These are phyloP conservation scores for Paramormyrops hopkinsi DNA, from an alignment of 2,797 vertebrate species.

Conservation along the genomic window DNA sequence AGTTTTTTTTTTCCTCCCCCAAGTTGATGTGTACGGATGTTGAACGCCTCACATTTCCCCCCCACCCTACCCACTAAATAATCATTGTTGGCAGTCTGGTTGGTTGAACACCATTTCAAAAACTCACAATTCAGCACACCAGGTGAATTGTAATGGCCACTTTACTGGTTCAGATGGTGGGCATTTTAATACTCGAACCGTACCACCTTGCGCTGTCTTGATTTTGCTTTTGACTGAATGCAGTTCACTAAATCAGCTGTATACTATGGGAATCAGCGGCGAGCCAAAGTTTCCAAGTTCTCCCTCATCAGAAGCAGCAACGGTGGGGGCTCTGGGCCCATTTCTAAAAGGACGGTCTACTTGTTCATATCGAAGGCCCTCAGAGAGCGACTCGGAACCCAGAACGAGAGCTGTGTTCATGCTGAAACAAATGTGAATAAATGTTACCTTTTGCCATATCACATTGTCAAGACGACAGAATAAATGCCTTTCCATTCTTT, in stretches of 20 bases:
- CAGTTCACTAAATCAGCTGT: not conserved
- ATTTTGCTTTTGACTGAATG: not conserved
- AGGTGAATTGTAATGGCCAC: not conserved
- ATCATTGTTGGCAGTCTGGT: not conserved
- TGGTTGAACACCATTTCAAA: not conserved
- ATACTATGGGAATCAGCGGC: not conserved
- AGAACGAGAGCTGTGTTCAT: not conserved
- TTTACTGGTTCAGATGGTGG: not conserved
- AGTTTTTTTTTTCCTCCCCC: not conserved
- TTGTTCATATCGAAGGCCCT: not conserved
- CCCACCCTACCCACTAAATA: not conserved
- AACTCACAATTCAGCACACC: not conserved
- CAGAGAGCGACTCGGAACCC: not conserved
- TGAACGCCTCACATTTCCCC: not conserved
- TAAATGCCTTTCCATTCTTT: slow-evolving; percentile 11
- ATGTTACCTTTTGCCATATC: slow-evolving; percentile 2
- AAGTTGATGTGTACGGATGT: not conserved
- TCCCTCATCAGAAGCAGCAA: not conserved
- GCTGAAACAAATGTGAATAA: slow-evolving; percentile 17
- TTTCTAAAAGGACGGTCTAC: not conserved
- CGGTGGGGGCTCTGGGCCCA: not conserved
- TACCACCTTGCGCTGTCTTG: not conserved
- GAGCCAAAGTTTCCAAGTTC: not conserved
- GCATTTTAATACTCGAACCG: not conserved
- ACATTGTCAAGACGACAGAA: not conserved